phyloP scores from a whole-genome alignment of 1,140 invertebrate species.

The Cyclargus thomasi region DNA sequence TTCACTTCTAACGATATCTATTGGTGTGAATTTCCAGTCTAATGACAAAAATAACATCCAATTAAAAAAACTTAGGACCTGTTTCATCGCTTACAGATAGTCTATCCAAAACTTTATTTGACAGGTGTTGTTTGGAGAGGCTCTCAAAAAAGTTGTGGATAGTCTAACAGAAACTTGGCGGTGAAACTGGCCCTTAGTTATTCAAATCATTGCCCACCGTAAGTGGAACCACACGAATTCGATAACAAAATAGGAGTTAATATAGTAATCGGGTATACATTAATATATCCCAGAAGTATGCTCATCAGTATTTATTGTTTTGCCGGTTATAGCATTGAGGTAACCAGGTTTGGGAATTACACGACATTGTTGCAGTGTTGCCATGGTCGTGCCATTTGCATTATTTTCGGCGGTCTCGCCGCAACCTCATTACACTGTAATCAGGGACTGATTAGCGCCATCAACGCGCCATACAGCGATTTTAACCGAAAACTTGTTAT shows the following conservation, averaged over 20 bases:
- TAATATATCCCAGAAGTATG: constrained; percentile 16
- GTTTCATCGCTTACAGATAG: too few species aligned
- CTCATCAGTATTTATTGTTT: constrained; percentile 19
- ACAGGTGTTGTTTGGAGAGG: too few species aligned
- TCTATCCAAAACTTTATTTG: too few species aligned
- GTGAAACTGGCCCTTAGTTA: too few species aligned
- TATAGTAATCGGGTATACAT: neutral
- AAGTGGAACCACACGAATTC: too few species aligned
- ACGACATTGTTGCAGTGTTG: constrained; percentile 25
- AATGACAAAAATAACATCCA: too few species aligned
- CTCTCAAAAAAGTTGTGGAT: too few species aligned
- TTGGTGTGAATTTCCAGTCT: too few species aligned
- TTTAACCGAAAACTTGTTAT: neutral
- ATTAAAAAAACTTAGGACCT: too few species aligned
- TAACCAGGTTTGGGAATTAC: neutral
- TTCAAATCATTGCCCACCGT: neutral
- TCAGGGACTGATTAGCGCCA: constrained; percentile 54
- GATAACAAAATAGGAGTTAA: neutral
- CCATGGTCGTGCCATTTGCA: constrained; percentile 36
- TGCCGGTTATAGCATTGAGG: neutral
- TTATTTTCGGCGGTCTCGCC: constrained; percentile 41
- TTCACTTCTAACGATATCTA: too few species aligned
- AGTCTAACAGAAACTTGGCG: too few species aligned
- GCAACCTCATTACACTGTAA: constrained; percentile 53
- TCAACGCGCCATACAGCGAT: constrained; percentile 35